phyloP scores from a whole-genome alignment of 2,113 vertebrate species.

The Holacanthus passer region DNA sequence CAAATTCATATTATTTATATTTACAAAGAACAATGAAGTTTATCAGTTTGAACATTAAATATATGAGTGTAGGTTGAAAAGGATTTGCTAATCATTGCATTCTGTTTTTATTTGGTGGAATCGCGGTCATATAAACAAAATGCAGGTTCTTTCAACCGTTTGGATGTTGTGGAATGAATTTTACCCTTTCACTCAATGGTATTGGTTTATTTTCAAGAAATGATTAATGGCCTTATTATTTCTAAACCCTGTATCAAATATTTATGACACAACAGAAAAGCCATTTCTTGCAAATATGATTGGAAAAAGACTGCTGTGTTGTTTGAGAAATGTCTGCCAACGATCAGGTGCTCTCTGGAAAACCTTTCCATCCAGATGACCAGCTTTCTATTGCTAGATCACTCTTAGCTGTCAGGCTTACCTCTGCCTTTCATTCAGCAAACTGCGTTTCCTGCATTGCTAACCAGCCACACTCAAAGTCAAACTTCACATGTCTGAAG shows the following conservation, averaged over 20 bases:
- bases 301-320: background rate
- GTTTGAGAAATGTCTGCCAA: conserved; percentile 1
- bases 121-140: background rate
- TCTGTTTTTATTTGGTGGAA: too few species aligned
- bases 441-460: background rate
- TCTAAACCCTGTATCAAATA: conserved; percentile 24
- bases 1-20: too few species aligned
- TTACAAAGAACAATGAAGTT: too few species aligned
- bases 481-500: conserved; percentile 27
- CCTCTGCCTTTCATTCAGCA: background rate
- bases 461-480: background rate
- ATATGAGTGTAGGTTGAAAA: too few species aligned
- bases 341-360: conserved; percentile 6
- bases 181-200: background rate
- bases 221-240: conserved; percentile 29
- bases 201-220: conserved; percentile 14
- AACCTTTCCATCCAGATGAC: background rate
- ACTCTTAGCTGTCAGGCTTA: conserved; percentile 17
- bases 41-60: too few species aligned
- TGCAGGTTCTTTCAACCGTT: background rate
- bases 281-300: background rate
- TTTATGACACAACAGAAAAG: conserved; percentile 21
- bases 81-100: too few species aligned
- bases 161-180: background rate
- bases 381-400: background rate